Evolutionary conservation across 37 sponge, comb jelly and placozoan species (phyloP), one percentile per base, ranked within the genome.

Genomic region (Hexactinellida sp.): DNA sequence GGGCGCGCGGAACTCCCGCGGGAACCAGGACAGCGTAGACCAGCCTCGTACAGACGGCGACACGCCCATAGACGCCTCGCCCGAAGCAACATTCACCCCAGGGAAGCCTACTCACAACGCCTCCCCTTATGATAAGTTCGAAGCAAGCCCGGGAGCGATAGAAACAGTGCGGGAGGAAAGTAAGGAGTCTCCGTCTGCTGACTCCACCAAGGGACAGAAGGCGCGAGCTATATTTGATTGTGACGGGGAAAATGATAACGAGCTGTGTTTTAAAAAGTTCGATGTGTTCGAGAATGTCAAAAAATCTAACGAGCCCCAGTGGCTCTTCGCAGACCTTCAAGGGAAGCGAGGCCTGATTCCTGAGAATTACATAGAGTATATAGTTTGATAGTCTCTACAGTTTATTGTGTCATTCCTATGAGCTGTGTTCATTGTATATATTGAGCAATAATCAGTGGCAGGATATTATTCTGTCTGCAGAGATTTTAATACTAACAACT

Each of bases 161-260:
- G 13, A 9, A 19, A 16, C 9, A 9, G 13, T 19, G 13, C 9
- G 52, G 16, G 52, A 47, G 13, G 52, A 16, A 47, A 19, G 13
- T 47, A 47, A 16, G 9, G 52, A 47, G 16, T 9, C 52, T 19
- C 9, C 52, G 16, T 16, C 52, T 32, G 13, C 3, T 23, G 76
- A 63, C 76, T 5, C 76, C 34, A 25, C 76, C 3, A 63, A 63
- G 34, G 76, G 76, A 63, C 76, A 63, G 87, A 91, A 87, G 86
- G 95, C 95, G 28, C 39, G 85, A 24, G 93, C 93, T 63, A 36
- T 91, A 39, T 95, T 88, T 82, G 92, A 95, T 86, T 95, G 95
- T 89, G 86, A 89, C 36, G 91, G 92, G 24, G 95, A 92, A 28
- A 91, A 95, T 82, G 38, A 54, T 0, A 51, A 82, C 16, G 95